Evolutionary conservation across 1,140 invertebrate species (phyloP), one percentile per base, ranked within the genome.

Genomic region (Matsumurasca onukii): DNA sequence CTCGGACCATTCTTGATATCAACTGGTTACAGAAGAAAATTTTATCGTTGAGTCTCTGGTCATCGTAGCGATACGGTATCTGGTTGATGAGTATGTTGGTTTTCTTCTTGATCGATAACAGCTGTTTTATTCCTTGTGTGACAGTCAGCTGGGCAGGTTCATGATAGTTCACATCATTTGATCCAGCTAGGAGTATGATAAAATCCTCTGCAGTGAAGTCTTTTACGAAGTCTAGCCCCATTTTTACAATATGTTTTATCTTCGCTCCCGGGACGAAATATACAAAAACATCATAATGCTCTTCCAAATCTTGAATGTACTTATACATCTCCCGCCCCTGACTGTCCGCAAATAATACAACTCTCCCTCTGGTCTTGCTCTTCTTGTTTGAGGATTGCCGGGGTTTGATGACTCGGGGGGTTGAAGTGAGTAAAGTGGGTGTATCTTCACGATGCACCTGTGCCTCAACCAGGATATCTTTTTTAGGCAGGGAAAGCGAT

Each of bases 1-100:
- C 34, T 24, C 29, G 20, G 13, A 64, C 29, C 29, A 45, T 13
- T 30, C 29, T 64, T 22, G 17, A 15, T 17, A 29, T 31, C 15
- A 34, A 64, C 20, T 22, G 25, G 30, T 64, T 64, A 31, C 27
- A 27, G 34, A 34, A 34, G 34, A 15, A 64, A 20, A 64, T 64
- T 31, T 30, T 29, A 34, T 64, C 62, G 29, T 64, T 64, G 62
- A 30, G 62, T n/a, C 27, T 25, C 22, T 27, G 29, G 39, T 64
- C 62, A 29, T 64, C 62, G 29, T n/a, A n/a, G n/a, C n/a, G n/a
- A n/a, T n/a, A n/a, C n/a, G n/a, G n/a, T n/a, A n/a, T n/a, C n/a
- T n/a, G 30, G 39, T 25, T 31, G 62, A 31, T 64, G 34, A 24
- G 62, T 12, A 64, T 31, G 39, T 64, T 64, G 34, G 62, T 64